A percentile compares a stretch with the other conserved stretches of the same genome.
Conservation (phyloP, 2,113 vertebrate genomes). For the Pachycephala philippinensis region DNA sequence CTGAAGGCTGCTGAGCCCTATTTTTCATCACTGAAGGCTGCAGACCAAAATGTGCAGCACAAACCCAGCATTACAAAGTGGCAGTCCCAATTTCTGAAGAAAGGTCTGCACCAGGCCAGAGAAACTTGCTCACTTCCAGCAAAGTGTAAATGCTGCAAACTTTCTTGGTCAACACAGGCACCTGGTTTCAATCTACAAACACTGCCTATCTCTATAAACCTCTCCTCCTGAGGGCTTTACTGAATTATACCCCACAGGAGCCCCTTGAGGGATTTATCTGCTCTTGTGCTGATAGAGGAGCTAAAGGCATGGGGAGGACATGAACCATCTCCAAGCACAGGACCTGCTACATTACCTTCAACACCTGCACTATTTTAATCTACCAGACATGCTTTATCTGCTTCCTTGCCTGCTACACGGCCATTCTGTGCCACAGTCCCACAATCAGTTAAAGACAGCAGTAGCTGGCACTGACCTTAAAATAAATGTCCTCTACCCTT, state of each 20-base stretch:
- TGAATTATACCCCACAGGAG: not conserved
- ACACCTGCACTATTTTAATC: conserved; percentile 57
- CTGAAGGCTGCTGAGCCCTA: not conserved
- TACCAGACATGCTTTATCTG: conserved; percentile 8
- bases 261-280: conserved; percentile 9
- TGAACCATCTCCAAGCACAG: not conserved
- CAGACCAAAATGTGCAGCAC: not conserved
- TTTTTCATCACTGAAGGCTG: not conserved
- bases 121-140: not conserved
- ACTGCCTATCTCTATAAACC: conserved; percentile 1
- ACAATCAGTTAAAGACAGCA: not conserved
- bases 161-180: not conserved
- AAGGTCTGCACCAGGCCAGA: not conserved
- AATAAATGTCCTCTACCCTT: not conserved
- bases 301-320: not conserved
- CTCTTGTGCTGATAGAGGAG: conserved; percentile 11
- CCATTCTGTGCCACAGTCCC: not conserved
- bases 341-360: conserved; percentile 4
- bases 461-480: not conserved
- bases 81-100: not conserved
- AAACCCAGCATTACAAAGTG: not conserved
- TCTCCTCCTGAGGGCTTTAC: not conserved
- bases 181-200: conserved; percentile 20
- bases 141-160: not conserved
- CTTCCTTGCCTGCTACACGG: not conserved